Evolutionary conservation across 2,888 invertebrate species (phyloP).

Genomic region (Neoitamus cyanurus): DNA sequence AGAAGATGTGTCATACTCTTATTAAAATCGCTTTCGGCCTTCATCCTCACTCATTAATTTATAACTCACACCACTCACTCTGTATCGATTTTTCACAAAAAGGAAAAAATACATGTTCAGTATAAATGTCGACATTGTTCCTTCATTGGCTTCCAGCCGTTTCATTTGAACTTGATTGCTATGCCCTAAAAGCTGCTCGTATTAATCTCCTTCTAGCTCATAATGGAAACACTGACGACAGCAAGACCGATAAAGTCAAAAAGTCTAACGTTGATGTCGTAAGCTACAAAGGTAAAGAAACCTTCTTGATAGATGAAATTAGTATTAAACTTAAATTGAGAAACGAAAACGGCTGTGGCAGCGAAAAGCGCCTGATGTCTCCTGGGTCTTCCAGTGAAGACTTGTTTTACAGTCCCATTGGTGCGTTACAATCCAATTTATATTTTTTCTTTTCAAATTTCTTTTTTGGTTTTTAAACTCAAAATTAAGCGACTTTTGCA

Average conservation of each 20-base stretch:
- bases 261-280: neutral
- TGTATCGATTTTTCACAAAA: neutral
- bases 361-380: neutral
- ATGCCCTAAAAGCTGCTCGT: conserved; percentile 47
- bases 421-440: conserved; percentile 57
- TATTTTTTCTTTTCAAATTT: neutral
- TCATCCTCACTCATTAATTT: conserved; percentile 13
- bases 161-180: neutral
- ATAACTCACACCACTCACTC: neutral
- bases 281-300: conserved; percentile 30
- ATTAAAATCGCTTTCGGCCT: conserved; percentile 34
- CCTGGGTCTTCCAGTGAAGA: conserved; percentile 62
- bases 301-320: conserved; percentile 39
- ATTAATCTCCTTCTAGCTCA: conserved; percentile 50
- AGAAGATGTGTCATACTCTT: neutral
- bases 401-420: conserved; percentile 64
- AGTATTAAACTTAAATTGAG: conserved; percentile 40
- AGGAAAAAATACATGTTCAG: conserved; percentile 20
- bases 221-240: conserved; percentile 42
- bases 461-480: neutral
- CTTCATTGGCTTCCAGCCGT: conserved; percentile 11
- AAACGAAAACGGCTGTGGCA: conserved; percentile 19
- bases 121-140: neutral
- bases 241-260: conserved; percentile 31
- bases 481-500: neutral